Evolutionary conservation across 2,113 vertebrate genomes (phyloP).

Genomic region (Phasianus colchicus): DNA sequence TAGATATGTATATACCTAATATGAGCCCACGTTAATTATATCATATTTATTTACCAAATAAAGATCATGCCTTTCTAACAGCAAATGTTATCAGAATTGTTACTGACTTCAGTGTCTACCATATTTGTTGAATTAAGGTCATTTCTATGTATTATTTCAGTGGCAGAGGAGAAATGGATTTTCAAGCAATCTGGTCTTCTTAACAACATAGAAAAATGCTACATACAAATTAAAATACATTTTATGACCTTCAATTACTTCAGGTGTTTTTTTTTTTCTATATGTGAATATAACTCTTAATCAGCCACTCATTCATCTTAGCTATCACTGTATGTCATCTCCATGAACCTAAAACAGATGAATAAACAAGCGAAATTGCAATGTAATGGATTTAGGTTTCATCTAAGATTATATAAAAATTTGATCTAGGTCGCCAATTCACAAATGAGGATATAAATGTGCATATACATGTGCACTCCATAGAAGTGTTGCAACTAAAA

Average conservation of each 20-base stretch:
- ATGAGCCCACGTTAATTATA: neutral
- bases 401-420: neutral
- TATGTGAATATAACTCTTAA: neutral
- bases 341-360: slow-evolving; percentile 48
- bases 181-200: neutral
- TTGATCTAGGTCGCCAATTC: neutral
- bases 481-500: neutral
- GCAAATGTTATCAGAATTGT: neutral
- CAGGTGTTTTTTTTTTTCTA: slow-evolving; percentile 59
- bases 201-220: neutral
- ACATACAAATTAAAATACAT: slow-evolving; percentile 34
- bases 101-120: neutral
- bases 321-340: slow-evolving; percentile 44
- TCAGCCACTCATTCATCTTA: slow-evolving; percentile 64
- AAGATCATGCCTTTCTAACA: neutral
- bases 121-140: neutral
- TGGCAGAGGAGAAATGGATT: neutral
- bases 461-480: too few species aligned
- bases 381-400: neutral
- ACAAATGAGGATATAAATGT: neutral
- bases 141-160: neutral
- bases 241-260: slow-evolving; percentile 45
- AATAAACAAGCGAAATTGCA: slow-evolving; percentile 64
- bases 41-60: neutral
- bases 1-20: neutral